Conservation (phyloP, 2,113 vertebrate species). For the Actinemys pallida region DNA sequence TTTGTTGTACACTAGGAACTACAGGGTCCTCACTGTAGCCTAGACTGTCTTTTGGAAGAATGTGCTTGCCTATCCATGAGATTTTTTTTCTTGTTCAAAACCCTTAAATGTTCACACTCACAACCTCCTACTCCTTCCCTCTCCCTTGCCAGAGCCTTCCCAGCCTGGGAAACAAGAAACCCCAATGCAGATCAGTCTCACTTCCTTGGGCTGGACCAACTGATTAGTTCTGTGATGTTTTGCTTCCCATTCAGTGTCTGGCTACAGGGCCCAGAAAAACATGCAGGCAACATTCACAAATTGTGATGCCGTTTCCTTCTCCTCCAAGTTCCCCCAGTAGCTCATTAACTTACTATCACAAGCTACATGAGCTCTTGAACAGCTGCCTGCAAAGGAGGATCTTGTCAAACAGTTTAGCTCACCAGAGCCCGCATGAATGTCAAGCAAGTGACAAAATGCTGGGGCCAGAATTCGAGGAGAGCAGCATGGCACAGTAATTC, state of each 20-base stretch:
- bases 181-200: neutral
- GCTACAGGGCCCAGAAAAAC: constrained; percentile 9
- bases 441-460: neutral
- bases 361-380: constrained; percentile 11
- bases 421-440: neutral
- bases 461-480: constrained; percentile 26
- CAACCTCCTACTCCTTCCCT: neutral
- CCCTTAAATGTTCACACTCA: constrained; percentile 16
- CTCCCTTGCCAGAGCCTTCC: neutral
- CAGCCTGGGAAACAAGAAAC: neutral
- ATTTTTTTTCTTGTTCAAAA: constrained; percentile 15
- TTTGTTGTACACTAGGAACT: neutral
- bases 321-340: neutral
- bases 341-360: constrained; percentile 14
- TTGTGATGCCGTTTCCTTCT: constrained; percentile 16
- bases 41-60: neutral
- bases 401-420: constrained; percentile 36
- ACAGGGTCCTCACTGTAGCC: neutral
- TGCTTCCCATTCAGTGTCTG: constrained; percentile 31
- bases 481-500: neutral
- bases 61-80: neutral
- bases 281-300: neutral
- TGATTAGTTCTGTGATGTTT: constrained; percentile 45
- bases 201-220: constrained; percentile 39
- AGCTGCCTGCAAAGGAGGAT: constrained; percentile 29